Evolutionary conservation across 2,113 vertebrate species (phyloP), one percentile per base, ranked within the genome.

Genomic region (Pogonocichla stellata): DNA sequence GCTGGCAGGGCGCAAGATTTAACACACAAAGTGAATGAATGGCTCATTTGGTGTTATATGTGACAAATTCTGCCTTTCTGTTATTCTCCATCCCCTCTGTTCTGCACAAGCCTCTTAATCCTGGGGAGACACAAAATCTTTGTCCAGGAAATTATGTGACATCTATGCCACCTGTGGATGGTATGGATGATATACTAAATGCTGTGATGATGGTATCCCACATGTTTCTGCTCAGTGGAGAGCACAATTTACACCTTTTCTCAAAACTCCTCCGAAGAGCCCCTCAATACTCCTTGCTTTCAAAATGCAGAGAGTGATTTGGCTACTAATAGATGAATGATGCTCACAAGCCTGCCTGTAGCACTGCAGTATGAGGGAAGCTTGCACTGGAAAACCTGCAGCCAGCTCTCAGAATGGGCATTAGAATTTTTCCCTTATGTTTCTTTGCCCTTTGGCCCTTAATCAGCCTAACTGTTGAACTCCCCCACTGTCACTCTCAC

Each of bases 31-130:
- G 34, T 28, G 12, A 70, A 50, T 12, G 6, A 75, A 58, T 25
- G 14, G 8, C 18, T 74, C 3, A 0, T 74, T 40, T 62, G 47
- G 13, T 6, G 5, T 47, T 31, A 8, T 3, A 31, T 0, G 0
- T 40, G 8, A 3, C 20, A 7, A 2, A 28, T 65, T 72, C 66
- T 75, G 24, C 43, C 34, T 61, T 77, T 61, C 47, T 77, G 33
- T 62, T 61, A 14, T 54, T 88, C 45, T 80, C 19, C 31, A n/a
- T 42, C 66, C 64, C 19, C 12, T 62, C 50, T 33, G 29, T 14
- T 25, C 64, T 67, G 24, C 12, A 6, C 51, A 61, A 56, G 19
- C 24, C 48, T 70, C 38, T 38, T 58, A 36, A 48, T 25, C 33
- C n/a, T n/a, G 31, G 22, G 19, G 22, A 72, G 38, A 36, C 25